A percentile compares a stretch with the other conserved stretches of the same genome.
These are phyloP conservation scores for Barnardius zonarius DNA, from an alignment of 2,113 vertebrate genomes.

Conservation along the genomic window DNA sequence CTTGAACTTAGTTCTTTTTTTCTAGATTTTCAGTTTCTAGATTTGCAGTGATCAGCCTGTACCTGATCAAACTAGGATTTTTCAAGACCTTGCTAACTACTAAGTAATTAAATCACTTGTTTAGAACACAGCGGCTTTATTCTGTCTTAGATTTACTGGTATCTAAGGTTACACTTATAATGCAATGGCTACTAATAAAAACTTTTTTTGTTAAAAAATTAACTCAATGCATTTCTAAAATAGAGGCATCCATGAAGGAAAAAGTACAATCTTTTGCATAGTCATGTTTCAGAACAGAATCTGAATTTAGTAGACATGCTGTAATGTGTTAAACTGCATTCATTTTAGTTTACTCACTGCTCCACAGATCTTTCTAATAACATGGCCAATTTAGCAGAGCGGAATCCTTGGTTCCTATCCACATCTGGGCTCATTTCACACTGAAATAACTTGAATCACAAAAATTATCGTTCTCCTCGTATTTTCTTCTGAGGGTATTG, in stretches of 20 bases:
- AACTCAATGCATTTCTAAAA: not conserved
- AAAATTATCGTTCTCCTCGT: not conserved
- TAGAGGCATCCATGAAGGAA: not conserved
- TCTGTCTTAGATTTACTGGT: not conserved
- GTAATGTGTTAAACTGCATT: not conserved
- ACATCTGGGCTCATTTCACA: not conserved
- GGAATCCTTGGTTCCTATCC: not conserved
- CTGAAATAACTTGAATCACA: not conserved
- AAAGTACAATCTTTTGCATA: not conserved
- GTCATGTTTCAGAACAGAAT: not conserved
- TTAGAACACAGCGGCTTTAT: not conserved
- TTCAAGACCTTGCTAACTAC: not conserved
- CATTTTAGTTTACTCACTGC: not conserved
- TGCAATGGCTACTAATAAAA: not conserved
- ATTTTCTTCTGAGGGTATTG: not conserved
- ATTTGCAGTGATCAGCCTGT: not conserved
- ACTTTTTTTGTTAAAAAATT: not conserved
- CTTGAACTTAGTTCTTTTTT: not conserved
- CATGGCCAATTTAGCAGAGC: not conserved
- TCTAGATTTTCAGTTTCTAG: not conserved
- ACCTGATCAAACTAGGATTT: not conserved
- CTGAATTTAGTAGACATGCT: not conserved
- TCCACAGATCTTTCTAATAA: not conserved
- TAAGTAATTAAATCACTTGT: not conserved
- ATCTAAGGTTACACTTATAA: not conserved